These are phyloP conservation scores for Sterna hirundo DNA, from an alignment of 2,113 vertebrate species.

Conservation along the genomic window DNA sequence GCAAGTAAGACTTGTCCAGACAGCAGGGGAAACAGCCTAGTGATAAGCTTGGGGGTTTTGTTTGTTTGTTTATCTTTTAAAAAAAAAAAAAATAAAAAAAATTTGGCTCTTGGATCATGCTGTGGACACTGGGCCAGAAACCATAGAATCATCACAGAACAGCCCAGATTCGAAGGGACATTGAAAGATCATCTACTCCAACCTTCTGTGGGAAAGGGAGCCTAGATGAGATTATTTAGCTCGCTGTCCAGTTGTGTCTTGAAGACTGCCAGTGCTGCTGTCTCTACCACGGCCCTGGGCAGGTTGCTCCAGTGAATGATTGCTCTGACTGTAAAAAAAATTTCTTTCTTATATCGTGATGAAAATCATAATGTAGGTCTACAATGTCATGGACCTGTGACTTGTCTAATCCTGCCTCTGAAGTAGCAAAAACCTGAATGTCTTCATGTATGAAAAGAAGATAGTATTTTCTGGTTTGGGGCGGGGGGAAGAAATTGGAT, in stretches of 20 bases:
- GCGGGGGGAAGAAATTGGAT: neutral
- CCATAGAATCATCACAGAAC: neutral
- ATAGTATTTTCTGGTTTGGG: neutral
- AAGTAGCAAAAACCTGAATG: neutral
- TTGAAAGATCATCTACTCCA: neutral
- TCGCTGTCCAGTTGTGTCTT: neutral
- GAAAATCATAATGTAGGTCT: neutral
- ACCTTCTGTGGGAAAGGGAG: neutral
- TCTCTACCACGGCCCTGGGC: neutral
- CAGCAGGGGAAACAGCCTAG: neutral
- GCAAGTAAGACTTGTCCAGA: neutral
- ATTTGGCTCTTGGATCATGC: neutral
- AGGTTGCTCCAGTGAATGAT: neutral
- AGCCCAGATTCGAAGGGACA: neutral
- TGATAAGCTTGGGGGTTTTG: neutral
- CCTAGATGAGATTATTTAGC: neutral
- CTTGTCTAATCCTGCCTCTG: neutral
- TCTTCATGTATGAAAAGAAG: neutral
- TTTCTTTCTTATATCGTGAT: neutral
- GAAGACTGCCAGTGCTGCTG: neutral
- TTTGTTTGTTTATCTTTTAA: neutral
- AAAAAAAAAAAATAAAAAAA: neutral
- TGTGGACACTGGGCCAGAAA: neutral
- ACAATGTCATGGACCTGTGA: fast-evolving
- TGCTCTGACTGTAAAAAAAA: neutral